These are phyloP conservation scores for Cheumatopsyche charites DNA, from an alignment of 1,140 invertebrate genomes.

Conservation along the genomic window DNA sequence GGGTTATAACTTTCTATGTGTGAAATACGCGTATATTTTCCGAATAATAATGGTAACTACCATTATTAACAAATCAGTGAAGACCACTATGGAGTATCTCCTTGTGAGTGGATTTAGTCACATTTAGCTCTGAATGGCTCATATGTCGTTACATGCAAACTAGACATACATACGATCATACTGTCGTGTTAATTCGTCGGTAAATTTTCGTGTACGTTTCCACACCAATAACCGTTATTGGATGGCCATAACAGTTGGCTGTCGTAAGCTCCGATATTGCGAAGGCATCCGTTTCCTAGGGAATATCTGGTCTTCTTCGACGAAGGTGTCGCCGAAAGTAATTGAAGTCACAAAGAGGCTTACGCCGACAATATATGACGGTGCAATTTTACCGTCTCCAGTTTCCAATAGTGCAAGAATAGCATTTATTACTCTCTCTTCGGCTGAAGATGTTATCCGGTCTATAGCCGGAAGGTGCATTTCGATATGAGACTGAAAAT, in stretches of 20 bases:
- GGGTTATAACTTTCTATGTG: no score
- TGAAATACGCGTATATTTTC: no score
- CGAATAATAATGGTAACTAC: no score
- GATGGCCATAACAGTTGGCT: slow-evolving; percentile 14
- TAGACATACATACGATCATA: background rate
- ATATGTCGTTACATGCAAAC: background rate
- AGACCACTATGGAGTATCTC: no score
- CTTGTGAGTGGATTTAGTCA: no score
- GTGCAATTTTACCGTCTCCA: slow-evolving; percentile 44
- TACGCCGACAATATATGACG: slow-evolving; percentile 47
- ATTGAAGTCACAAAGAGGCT: slow-evolving; percentile 49
- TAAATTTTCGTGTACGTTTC: slow-evolving; percentile 7
- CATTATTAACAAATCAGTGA: no score
- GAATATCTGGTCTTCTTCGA: slow-evolving; percentile 4
- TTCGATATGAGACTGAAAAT: slow-evolving; percentile 5
- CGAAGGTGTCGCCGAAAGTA: slow-evolving; percentile 40
- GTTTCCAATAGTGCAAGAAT: slow-evolving; percentile 48
- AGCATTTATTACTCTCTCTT: slow-evolving; percentile 46
- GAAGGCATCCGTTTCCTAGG: slow-evolving; percentile 36
- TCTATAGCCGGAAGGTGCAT: slow-evolving; percentile 11
- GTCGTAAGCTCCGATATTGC: slow-evolving; percentile 11
- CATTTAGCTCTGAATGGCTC: no score
- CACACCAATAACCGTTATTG: background rate
- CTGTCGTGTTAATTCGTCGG: background rate
- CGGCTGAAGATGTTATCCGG: slow-evolving; percentile 43